These are phyloP conservation scores for Sebastes cheni DNA, from an alignment of 2,797 vertebrate genomes.

Conservation along the genomic window DNA sequence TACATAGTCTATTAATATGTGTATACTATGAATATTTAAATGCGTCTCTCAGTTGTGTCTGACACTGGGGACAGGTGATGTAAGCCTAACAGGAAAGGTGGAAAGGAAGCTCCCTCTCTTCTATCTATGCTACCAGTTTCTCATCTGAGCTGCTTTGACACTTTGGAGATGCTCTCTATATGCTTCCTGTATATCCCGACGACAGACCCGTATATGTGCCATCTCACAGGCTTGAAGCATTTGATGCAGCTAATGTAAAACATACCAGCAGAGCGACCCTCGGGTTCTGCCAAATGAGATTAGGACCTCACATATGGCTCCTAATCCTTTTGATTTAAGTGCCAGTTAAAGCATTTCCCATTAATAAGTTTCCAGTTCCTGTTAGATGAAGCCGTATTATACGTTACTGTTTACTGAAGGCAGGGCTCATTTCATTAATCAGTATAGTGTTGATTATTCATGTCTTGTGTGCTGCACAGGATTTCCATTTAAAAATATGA, in stretches of 20 bases:
- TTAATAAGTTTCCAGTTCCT: constrained; percentile 69
- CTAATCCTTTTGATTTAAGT: constrained; percentile 78
- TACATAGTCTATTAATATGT: constrained; percentile 69
- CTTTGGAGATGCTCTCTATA: neutral
- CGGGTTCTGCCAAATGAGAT: constrained; percentile 69
- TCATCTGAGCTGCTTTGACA: constrained; percentile 3
- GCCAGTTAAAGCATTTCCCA: constrained; percentile 70
- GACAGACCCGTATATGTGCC: neutral
- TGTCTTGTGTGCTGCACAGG: neutral
- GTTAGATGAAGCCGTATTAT: constrained; percentile 58
- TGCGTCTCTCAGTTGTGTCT: constrained; percentile 28
- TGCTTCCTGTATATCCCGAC: neutral
- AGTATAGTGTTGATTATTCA: constrained; percentile 8
- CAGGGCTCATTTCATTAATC: constrained; percentile 15
- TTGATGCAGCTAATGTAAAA: constrained; percentile 73
- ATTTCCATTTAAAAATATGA: neutral
- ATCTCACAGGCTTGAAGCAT: constrained; percentile 31
- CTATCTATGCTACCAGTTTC: neutral
- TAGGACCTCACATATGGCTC: constrained; percentile 75
- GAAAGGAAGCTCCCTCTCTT: neutral
- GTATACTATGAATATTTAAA: constrained; percentile 67
- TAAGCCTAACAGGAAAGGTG: constrained; percentile 22
- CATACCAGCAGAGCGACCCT: constrained; percentile 57
- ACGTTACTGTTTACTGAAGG: constrained; percentile 33
- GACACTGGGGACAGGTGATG: constrained; percentile 58